Conservation (phyloP, 2,113 vertebrate genomes). For the Hemiscyllium ocellatum region DNA sequence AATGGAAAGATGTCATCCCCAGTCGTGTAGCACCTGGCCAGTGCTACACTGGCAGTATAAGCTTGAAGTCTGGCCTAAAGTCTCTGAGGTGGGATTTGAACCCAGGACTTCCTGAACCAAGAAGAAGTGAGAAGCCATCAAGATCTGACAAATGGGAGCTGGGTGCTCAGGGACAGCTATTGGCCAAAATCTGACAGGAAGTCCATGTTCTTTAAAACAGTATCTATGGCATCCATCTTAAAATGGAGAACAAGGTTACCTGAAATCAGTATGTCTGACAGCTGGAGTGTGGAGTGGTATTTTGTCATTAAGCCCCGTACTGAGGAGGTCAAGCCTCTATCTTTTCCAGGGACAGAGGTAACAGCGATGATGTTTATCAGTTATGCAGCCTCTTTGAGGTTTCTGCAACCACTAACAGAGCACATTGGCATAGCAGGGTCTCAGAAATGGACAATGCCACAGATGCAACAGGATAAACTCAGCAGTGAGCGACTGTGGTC, state of each 20-base stretch:
- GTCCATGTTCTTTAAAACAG: background rate
- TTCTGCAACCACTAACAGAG: background rate
- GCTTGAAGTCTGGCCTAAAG: background rate
- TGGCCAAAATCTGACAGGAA: background rate
- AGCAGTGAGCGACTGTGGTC: background rate
- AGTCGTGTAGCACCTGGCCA: background rate
- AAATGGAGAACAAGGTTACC: background rate
- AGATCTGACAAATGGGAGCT: background rate
- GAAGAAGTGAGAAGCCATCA: background rate
- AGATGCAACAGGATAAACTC: background rate
- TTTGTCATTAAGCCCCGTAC: background rate
- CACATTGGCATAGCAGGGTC: no score
- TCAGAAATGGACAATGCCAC: background rate
- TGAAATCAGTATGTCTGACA: background rate
- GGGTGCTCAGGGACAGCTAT: background rate
- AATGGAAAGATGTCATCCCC: background rate
- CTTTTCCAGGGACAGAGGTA: background rate
- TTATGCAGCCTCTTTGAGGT: background rate
- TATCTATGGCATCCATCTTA: background rate
- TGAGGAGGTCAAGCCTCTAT: background rate
- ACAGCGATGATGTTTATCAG: background rate
- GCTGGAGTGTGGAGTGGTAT: background rate
- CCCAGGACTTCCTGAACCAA: background rate
- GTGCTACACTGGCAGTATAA: no score
- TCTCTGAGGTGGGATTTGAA: background rate